phyloP scores from a whole-genome alignment of 1,140 invertebrate genomes.

The Maniola jurtina region DNA sequence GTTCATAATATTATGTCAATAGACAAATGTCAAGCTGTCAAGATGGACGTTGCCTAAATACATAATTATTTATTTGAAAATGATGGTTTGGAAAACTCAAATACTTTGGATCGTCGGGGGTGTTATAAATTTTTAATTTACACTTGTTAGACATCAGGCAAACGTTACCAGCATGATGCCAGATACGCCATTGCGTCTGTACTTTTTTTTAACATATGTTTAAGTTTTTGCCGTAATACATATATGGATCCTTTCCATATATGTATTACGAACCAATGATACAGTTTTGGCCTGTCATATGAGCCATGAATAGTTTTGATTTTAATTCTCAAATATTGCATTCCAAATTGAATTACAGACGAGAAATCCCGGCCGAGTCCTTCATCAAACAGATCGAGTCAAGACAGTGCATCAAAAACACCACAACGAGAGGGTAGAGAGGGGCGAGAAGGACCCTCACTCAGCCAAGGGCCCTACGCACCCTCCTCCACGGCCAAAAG shows the following conservation, averaged over 20 bases:
- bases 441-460: conserved; percentile 48
- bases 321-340: background rate
- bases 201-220: too few species aligned
- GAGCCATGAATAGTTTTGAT: background rate
- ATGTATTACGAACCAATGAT: too few species aligned
- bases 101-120: too few species aligned
- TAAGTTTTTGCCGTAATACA: too few species aligned
- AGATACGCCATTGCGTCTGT: conserved; percentile 75
- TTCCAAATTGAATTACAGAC: conserved; percentile 42
- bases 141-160: background rate
- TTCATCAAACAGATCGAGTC: conserved; percentile 71
- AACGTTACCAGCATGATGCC: conserved; percentile 69
- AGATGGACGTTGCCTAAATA: too few species aligned
- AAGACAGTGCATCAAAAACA: conserved; percentile 71
- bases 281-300: too few species aligned
- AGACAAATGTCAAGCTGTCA: too few species aligned
- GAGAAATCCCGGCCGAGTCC: conserved; percentile 77
- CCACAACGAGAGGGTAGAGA: conserved; percentile 59
- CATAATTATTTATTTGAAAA: too few species aligned
- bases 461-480: conserved; percentile 74
- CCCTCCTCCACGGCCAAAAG: conserved; percentile 61
- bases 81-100: too few species aligned
- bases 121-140: too few species aligned
- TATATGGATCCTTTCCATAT: too few species aligned
- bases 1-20: too few species aligned